Evolutionary conservation across 2,113 vertebrate genomes (phyloP).

Genomic region (Zeus faber): DNA sequence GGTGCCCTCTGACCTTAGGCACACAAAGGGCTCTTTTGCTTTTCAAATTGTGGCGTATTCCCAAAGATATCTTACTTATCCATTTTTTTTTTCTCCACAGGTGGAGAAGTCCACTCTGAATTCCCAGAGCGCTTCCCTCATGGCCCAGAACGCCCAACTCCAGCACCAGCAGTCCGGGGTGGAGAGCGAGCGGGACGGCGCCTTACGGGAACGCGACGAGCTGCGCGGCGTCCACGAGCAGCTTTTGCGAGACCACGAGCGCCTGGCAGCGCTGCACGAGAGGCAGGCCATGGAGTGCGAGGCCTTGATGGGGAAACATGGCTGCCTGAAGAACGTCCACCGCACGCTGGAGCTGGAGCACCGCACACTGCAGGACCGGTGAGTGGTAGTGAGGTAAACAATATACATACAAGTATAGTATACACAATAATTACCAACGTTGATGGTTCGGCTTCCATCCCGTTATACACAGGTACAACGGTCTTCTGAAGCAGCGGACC

Average conservation of each 20-base stretch:
- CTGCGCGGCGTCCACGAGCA: conserved; percentile 85
- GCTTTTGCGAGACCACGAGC: conserved; percentile 89
- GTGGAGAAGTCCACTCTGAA: conserved; percentile 95
- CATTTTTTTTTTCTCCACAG: conserved; percentile 56
- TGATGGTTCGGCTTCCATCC: too few relatives aligned
- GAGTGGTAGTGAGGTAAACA: conserved; percentile 35
- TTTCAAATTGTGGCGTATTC: too few relatives aligned
- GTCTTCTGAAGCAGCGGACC: conserved; percentile 86
- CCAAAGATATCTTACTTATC: too few relatives aligned
- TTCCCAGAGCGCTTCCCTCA: conserved; percentile 90
- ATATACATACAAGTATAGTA: too few relatives aligned
- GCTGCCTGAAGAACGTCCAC: conserved; percentile 86
- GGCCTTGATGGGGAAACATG: conserved; percentile 88
- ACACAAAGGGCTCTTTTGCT: too few relatives aligned
- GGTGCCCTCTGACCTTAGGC: too few relatives aligned
- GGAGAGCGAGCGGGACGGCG: conserved; percentile 84
- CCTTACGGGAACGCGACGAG: conserved; percentile 85
- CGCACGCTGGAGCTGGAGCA: conserved; percentile 92
- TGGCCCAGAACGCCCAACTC: conserved; percentile 93
- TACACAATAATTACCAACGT: too few relatives aligned
- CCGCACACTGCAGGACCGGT: conserved; percentile 90
- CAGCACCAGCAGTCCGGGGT: conserved; percentile 85
- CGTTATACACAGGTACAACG: conserved; percentile 70
- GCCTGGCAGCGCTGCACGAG: conserved; percentile 90
- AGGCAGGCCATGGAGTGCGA: conserved; percentile 90